Conservation (phyloP, 2,797 vertebrate genomes). For the Acropternis orthonyx region DNA sequence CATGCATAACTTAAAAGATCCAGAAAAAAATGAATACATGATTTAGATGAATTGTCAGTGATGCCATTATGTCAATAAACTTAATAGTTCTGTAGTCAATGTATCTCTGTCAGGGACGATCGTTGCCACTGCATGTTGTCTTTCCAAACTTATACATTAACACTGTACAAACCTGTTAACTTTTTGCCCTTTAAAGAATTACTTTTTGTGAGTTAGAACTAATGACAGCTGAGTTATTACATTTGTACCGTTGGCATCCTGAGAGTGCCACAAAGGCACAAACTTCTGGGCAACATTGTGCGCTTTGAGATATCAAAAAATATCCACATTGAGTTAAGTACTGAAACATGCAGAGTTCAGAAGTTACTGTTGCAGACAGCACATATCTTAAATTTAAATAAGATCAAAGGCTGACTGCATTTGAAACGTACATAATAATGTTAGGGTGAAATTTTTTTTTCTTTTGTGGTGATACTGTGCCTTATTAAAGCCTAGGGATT, state of each 20-base stretch:
- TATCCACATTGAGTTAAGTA: not conserved
- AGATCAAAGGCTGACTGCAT: slow-evolving; percentile 52
- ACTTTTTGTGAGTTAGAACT: not conserved
- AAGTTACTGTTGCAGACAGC: slow-evolving; percentile 40
- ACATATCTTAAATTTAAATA: slow-evolving; percentile 38
- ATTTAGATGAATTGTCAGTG: slow-evolving; percentile 2
- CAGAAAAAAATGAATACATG: not conserved
- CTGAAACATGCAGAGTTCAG: not conserved
- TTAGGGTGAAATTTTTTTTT: not conserved
- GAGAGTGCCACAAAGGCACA: not conserved
- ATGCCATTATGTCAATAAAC: not conserved
- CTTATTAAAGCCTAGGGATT: slow-evolving; percentile 46
- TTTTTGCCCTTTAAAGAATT: not conserved
- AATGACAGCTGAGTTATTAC: not conserved
- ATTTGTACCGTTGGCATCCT: not conserved
- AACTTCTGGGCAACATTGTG: not conserved
- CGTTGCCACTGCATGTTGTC: not conserved
- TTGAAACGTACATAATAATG: slow-evolving; percentile 45
- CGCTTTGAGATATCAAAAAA: slow-evolving; percentile 5
- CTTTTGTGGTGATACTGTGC: not conserved
- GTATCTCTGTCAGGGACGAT: not conserved
- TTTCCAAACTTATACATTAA: not conserved
- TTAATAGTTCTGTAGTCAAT: not conserved
- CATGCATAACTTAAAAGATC: not conserved
- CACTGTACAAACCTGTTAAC: not conserved